Evolutionary conservation across 2,113 vertebrate species (phyloP).

Genomic region (Sterna hirundo): DNA sequence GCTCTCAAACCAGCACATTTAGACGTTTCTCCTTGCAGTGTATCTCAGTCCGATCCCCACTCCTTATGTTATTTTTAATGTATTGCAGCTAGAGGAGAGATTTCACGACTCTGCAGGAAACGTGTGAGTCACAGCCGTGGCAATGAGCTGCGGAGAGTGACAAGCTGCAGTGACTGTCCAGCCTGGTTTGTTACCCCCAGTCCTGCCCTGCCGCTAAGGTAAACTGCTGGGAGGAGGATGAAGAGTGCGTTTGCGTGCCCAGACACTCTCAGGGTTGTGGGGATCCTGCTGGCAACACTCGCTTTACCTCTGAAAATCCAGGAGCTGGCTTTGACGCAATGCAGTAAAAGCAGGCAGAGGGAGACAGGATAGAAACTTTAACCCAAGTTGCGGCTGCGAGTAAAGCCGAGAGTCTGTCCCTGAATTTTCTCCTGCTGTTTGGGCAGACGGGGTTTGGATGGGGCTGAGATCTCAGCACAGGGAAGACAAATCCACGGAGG

Average conservation of each 20-base stretch:
- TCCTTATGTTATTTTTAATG: background rate
- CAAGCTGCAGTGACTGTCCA: background rate
- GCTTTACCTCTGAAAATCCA: background rate
- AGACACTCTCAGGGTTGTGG: background rate
- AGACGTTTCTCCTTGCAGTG: fast-evolving
- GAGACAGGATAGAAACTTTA: background rate
- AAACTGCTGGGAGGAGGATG: background rate
- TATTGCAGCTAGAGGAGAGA: background rate
- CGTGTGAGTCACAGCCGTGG: background rate
- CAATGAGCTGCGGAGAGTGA: background rate
- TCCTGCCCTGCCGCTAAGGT: background rate
- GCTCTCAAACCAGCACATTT: background rate
- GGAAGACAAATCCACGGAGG: background rate
- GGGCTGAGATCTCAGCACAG: fast-evolving
- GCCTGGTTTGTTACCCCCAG: background rate
- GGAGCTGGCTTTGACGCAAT: slow-evolving; percentile 58
- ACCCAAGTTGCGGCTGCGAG: background rate
- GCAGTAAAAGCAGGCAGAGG: slow-evolving; percentile 48
- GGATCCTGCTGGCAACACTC: background rate
- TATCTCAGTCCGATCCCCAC: fast-evolving
- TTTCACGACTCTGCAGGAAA: background rate
- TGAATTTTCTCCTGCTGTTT: background rate
- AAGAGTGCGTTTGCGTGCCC: fast-evolving
- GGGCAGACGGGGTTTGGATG: fast-evolving
- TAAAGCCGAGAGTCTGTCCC: background rate